These are phyloP conservation scores for Electrona antarctica DNA, from an alignment of 2,113 vertebrate species.

Conservation along the genomic window DNA sequence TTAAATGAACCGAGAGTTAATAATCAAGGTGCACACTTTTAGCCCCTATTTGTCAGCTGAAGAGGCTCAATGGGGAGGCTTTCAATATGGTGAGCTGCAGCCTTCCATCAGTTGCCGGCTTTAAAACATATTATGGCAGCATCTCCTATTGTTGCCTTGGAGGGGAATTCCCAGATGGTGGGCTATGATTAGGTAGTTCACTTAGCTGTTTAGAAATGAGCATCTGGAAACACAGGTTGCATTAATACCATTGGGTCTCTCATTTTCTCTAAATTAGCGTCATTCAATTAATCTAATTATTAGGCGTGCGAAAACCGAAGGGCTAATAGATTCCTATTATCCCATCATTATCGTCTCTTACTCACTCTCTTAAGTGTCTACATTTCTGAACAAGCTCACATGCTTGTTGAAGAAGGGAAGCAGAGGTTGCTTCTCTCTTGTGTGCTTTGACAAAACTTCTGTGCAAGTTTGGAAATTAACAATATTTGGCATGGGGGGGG, in stretches of 20 bases:
- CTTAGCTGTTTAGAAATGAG: conserved; percentile 76
- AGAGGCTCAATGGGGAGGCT: conserved; percentile 52
- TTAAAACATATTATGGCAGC: conserved; percentile 66
- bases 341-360: conserved; percentile 69
- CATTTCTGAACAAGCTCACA: conserved; percentile 43
- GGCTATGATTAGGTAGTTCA: conserved; percentile 75
- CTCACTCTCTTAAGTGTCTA: conserved; percentile 61
- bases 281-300: conserved; percentile 83
- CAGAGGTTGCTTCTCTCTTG: conserved; percentile 33
- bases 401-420: conserved; percentile 28
- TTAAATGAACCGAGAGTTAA: conserved; percentile 80
- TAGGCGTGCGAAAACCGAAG: conserved; percentile 74
- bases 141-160: conserved; percentile 68
- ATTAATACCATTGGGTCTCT: conserved; percentile 74
- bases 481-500: background rate
- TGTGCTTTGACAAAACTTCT: conserved; percentile 25
- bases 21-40: conserved; percentile 74
- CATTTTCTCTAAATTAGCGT: conserved; percentile 78
- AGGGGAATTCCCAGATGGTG: conserved; percentile 78
- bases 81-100: conserved; percentile 66
- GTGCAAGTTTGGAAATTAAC: conserved; percentile 39
- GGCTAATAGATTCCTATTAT: conserved; percentile 78
- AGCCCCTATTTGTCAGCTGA: conserved; percentile 61
- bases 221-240: conserved; percentile 81
- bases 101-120: conserved; percentile 62